These are phyloP conservation scores for Styela clava DNA, from an alignment of 23 tunicate species.

Conservation along the genomic window DNA sequence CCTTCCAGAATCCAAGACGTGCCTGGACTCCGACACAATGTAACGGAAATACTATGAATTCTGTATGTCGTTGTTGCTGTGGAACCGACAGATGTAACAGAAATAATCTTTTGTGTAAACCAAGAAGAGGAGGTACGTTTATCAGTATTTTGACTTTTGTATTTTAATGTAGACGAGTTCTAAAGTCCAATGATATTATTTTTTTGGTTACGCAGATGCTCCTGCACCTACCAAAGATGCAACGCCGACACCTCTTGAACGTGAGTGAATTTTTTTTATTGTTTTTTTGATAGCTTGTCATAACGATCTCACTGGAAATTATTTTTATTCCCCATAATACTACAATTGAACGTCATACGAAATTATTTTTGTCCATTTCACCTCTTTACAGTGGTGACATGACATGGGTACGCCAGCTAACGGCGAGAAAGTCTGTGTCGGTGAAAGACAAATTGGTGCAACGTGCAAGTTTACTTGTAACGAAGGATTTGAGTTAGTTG, in stretches of 20 bases:
- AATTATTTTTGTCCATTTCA: too few relatives aligned
- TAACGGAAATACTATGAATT: constrained; percentile 9
- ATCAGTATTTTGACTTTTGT: neutral
- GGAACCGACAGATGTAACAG: constrained; percentile 17
- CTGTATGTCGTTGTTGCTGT: constrained; percentile 44
- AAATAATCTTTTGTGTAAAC: neutral
- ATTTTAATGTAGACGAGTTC: too few relatives aligned
- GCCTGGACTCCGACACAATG: constrained; percentile 45
- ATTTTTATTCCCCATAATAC: too few relatives aligned
- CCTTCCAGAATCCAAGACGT: constrained; percentile 26
- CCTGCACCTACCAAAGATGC: too few relatives aligned
- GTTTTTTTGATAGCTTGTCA: too few relatives aligned
- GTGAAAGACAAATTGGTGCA: neutral
- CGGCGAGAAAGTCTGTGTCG: neutral
- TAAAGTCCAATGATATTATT: too few relatives aligned
- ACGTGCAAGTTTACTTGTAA: constrained; percentile 1
- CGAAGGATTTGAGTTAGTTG: neutral
- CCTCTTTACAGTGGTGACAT: neutral
- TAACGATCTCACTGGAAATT: too few relatives aligned
- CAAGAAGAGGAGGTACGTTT: neutral
- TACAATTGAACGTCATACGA: too few relatives aligned
- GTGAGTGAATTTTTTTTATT: too few relatives aligned
- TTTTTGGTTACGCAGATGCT: too few relatives aligned
- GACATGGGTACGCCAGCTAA: neutral
- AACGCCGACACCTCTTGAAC: too few relatives aligned